Conservation (phyloP, 2,888 invertebrate genomes). For the Callosobruchus maculatus region DNA sequence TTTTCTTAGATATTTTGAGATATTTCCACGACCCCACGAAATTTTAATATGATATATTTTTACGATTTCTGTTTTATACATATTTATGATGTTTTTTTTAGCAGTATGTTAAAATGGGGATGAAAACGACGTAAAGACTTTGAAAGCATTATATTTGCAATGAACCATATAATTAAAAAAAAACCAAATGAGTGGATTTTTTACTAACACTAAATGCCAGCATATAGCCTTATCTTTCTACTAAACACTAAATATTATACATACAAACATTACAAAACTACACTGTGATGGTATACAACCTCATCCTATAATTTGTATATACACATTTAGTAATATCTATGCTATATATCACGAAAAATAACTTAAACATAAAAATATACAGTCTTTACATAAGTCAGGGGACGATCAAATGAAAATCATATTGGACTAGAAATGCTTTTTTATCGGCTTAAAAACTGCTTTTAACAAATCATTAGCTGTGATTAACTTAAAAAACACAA, state of each 20-base stretch:
- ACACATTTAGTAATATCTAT: constrained; percentile 22
- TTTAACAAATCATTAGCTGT: constrained; percentile 8
- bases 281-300: constrained; percentile 18
- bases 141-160: constrained; percentile 20
- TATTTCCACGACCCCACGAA: too few relatives aligned
- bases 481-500: constrained; percentile 8
- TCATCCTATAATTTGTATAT: constrained; percentile 11
- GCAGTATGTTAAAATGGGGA: too few relatives aligned
- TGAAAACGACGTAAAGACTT: background rate
- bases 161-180: constrained; percentile 7
- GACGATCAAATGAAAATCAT: constrained; percentile 13
- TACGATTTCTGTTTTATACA: too few relatives aligned
- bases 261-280: constrained; percentile 32
- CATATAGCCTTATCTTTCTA: background rate
- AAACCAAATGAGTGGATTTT: background rate
- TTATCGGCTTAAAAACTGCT: constrained; percentile 16
- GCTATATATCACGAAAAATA: constrained; percentile 28
- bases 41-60: too few relatives aligned
- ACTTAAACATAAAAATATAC: constrained; percentile 23
- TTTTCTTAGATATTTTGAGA: too few relatives aligned
- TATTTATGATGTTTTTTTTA: too few relatives aligned
- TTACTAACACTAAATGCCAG: constrained; percentile 1
- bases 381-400: constrained; percentile 25
- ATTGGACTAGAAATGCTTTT: constrained; percentile 28
- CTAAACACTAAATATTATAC: constrained; percentile 6